Evolutionary conservation across 2,888 invertebrate species (phyloP).

Genomic region (Drosophila barbarae): DNA sequence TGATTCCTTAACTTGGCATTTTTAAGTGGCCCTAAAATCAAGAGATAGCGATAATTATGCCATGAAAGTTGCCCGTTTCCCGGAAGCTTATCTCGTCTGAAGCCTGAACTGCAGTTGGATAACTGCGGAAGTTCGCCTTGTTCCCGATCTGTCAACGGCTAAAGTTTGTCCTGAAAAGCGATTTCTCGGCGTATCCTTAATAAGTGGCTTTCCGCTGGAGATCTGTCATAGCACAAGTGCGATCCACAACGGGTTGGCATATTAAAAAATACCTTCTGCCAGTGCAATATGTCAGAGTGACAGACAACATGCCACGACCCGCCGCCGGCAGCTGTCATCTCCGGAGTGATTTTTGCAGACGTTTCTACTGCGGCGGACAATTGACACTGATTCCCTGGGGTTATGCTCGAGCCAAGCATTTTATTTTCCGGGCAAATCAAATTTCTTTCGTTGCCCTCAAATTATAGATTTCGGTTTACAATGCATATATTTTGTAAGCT

Average conservation of each 20-base stretch:
- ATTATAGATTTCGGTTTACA: constrained; percentile 16
- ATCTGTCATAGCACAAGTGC: constrained; percentile 19
- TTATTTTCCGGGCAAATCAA: not conserved
- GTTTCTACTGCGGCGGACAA: constrained; percentile 29
- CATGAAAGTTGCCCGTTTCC: constrained; percentile 13
- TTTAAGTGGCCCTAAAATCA: constrained; percentile 40
- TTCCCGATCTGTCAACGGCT: constrained; percentile 25
- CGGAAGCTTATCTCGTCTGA: constrained; percentile 28
- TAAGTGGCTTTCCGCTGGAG: constrained; percentile 5
- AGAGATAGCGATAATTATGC: constrained; percentile 37
- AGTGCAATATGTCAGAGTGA: constrained; percentile 34
- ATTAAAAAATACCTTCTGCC: constrained; percentile 36
- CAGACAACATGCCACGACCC: constrained; percentile 29
- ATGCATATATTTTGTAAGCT: constrained; percentile 35
- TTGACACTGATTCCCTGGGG: constrained; percentile 44
- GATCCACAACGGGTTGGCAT: constrained; percentile 21
- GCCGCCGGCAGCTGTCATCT: constrained; percentile 24
- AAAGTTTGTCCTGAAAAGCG: constrained; percentile 10
- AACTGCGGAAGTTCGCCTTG: constrained; percentile 1
- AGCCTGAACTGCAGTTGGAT: not conserved
- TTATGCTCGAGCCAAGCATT: constrained; percentile 4
- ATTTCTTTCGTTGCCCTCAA: not conserved
- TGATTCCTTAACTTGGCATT: constrained; percentile 29
- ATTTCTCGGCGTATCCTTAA: constrained; percentile 4
- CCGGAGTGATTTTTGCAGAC: constrained; percentile 23